Conservation (phyloP, 2,888 invertebrate species). For the Drosophila gaucha region DNA sequence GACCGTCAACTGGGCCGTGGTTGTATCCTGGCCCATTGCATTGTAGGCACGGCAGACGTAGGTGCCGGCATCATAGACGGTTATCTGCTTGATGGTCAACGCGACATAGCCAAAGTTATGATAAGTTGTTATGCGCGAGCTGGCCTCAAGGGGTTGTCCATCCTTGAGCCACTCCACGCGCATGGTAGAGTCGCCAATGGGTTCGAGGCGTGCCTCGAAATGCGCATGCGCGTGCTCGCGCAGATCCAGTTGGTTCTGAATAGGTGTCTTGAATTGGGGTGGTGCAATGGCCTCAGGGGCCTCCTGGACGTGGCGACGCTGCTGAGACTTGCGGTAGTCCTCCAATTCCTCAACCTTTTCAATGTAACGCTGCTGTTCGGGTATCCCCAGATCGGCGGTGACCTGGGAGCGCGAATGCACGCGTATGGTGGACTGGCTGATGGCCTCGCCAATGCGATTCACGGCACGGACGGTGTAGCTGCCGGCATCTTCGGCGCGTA, state of each 20-base stretch:
- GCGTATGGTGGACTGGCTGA: conserved; percentile 91
- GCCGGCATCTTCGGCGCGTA: conserved; percentile 99
- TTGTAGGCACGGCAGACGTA: conserved; percentile 96
- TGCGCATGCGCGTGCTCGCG: conserved; percentile 97
- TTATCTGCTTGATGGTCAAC: conserved; percentile 95
- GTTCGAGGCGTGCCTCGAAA: conserved; percentile 97
- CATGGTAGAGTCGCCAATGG: conserved; percentile 95
- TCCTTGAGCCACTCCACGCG: conserved; percentile 97
- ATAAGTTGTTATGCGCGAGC: conserved; percentile 96
- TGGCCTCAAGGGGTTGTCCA: conserved; percentile 95
- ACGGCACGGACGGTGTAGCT: conserved; percentile 96
- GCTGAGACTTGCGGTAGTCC: conserved; percentile 92
- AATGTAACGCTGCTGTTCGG: conserved; percentile 95
- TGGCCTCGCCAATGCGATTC: conserved; percentile 95
- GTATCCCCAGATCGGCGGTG: conserved; percentile 94
- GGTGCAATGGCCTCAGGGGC: conserved; percentile 91
- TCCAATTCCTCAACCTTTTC: conserved; percentile 96
- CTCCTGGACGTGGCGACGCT: conserved; percentile 92
- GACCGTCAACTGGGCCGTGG: conserved; percentile 92
- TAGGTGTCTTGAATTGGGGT: conserved; percentile 95
- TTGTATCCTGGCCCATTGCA: conserved; percentile 93
- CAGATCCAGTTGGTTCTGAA: conserved; percentile 93
- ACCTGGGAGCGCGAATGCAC: conserved; percentile 93
- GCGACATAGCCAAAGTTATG: conserved; percentile 98
- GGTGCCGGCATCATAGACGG: conserved; percentile 94